Percentiles rank a stretch among this genome's conserved stretches.
These are phyloP conservation scores for Saccopteryx bilineata DNA, from an alignment of 2,113 vertebrate species.

Conservation along the genomic window DNA sequence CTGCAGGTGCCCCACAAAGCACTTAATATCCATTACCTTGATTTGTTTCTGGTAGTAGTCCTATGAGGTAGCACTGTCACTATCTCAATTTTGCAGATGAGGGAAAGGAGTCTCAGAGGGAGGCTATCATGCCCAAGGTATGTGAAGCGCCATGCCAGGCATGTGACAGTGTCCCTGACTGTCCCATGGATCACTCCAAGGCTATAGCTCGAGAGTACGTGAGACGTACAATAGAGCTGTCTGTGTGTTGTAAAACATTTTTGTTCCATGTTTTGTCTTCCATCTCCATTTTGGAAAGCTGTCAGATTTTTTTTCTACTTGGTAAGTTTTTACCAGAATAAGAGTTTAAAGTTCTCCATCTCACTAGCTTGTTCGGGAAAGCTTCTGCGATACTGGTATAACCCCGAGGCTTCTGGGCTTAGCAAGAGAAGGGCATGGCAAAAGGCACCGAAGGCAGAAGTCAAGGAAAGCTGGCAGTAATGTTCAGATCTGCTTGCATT, in stretches of 20 bases:
- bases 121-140: background rate
- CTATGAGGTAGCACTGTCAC: background rate
- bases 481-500: background rate
- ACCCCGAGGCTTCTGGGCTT: background rate
- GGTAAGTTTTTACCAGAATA: slow-evolving; percentile 47
- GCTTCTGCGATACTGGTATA: background rate
- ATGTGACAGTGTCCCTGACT: background rate
- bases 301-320: background rate
- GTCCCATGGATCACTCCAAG: background rate
- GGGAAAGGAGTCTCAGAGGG: background rate
- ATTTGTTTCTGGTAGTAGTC: background rate
- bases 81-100: background rate
- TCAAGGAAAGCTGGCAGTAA: background rate
- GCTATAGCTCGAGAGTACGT: background rate
- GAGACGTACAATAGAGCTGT: background rate
- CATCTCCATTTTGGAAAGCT: slow-evolving; percentile 61
- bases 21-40: background rate
- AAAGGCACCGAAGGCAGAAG: background rate
- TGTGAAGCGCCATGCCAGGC: background rate
- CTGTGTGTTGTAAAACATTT: background rate
- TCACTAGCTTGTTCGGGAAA: background rate
- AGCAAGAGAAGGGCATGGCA: background rate
- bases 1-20: background rate
- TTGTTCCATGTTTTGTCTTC: slow-evolving; percentile 31
- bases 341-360: slow-evolving; percentile 15